Conservation (phyloP, 2,113 vertebrate genomes). For the Anser brachyrhynchus region DNA sequence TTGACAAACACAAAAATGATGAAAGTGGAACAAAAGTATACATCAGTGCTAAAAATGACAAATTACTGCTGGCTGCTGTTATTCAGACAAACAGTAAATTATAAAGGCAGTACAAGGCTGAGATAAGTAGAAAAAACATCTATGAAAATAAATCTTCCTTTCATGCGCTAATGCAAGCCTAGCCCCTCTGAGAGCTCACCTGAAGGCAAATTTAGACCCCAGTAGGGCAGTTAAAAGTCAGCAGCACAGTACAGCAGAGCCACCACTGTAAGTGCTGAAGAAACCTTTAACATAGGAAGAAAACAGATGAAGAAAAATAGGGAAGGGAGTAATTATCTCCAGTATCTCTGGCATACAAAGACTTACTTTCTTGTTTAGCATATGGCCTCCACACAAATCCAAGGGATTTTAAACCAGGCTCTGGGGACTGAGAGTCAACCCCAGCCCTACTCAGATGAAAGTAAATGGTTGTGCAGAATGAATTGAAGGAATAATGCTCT, state of each 20-base stretch:
- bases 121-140: neutral
- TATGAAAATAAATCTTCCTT: neutral
- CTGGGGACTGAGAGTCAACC: neutral
- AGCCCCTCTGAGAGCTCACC: neutral
- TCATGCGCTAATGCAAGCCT: neutral
- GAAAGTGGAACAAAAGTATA: neutral
- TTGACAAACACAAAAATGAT: neutral
- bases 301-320: neutral
- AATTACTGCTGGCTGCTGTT: neutral
- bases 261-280: neutral
- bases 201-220: neutral
- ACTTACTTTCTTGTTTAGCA: neutral
- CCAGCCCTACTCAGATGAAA: neutral
- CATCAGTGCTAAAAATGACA: neutral
- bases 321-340: neutral
- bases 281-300: neutral
- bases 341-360: neutral
- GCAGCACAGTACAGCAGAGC: neutral
- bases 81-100: neutral
- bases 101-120: neutral
- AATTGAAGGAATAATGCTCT: slow-evolving; percentile 25
- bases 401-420: slow-evolving; percentile 14
- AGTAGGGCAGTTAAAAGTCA: neutral
- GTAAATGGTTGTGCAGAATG: slow-evolving; percentile 19
- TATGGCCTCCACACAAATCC: neutral